phyloP scores from a whole-genome alignment of 2,113 vertebrate species.

The Boulengerochromis microlepis region DNA sequence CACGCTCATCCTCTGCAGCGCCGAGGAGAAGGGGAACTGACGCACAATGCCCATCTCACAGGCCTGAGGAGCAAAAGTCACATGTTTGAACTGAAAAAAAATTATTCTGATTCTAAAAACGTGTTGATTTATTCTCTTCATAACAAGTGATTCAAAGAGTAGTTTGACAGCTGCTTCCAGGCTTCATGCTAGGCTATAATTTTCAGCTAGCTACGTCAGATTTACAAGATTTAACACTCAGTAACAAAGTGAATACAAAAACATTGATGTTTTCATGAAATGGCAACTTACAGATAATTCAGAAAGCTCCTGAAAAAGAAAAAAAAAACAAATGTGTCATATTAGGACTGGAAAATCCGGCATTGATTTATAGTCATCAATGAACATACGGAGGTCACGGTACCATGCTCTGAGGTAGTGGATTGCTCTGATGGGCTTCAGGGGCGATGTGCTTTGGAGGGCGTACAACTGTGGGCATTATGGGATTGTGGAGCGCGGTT shows the following conservation, averaged over 20 bases:
- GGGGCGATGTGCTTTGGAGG: constrained; percentile 79
- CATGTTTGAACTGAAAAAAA: background rate
- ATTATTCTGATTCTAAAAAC: background rate
- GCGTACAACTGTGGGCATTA: constrained; percentile 93
- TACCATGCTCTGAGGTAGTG: constrained; percentile 82
- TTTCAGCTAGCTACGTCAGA: background rate
- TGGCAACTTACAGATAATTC: constrained; percentile 77
- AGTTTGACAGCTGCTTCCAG: background rate
- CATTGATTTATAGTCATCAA: background rate
- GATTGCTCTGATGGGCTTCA: constrained; percentile 59
- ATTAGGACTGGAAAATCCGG: background rate
- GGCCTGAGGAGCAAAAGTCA: constrained; percentile 63
- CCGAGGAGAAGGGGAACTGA: constrained; percentile 93
- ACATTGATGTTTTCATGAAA: background rate
- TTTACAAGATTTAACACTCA: background rate
- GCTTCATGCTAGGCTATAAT: background rate
- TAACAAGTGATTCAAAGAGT: background rate
- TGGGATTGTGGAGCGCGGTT: constrained; percentile 87
- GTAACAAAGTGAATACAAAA: background rate
- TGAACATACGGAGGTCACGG: background rate
- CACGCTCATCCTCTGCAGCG: constrained; percentile 90
- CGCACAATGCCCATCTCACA: constrained; percentile 92
- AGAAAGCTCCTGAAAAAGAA: constrained; percentile 78
- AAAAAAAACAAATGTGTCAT: background rate
- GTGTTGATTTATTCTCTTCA: background rate